Base-by-base conservation (phyloP, 2,797 vertebrate species). In the Pyrocephalus nanus region DNA sequence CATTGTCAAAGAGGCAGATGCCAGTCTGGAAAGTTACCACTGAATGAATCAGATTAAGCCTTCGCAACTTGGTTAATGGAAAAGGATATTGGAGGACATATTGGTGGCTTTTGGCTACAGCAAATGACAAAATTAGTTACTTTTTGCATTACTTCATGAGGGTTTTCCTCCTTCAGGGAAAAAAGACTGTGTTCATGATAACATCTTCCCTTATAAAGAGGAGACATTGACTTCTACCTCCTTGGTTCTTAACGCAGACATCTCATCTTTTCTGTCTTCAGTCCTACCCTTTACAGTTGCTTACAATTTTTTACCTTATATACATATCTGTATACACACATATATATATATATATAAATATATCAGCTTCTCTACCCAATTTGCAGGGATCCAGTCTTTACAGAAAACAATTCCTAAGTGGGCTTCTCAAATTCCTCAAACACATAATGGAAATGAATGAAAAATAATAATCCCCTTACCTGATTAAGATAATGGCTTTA, bases 241-340 rank as follows among this genome's bases (percentile, higher is more conserved):
- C 43, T 77, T 17, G 29, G 1, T 45, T 70, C 45, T 45, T 70
- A 43, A 25, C 26, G 67, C 27, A 1, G 0, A 1, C 6, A 45
- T 48, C 6, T 75, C 15, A 15, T 71, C 7, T 88, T 80, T 83
- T 55, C 25, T 88, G 9, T 70, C 75, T 65, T 58, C 51, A 67
- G 2, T 69, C 22, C 21, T 75, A 26, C 17, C 7, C 6, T 88
- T 79, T 43, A 29, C 6, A 34, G 1, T 66, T 50, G 26, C 19
- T n/a, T 47, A 55, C 21, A 47, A 7, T 74, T 51, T 38, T 25
- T 50, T 15, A 4, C 20, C 29, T 45, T 69, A 25, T 20, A 36
- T 16, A 16, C n/a, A 36, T 20, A 14, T 38, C 2, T 61, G 2
- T 57, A n/a, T 21, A n/a, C 26, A 51, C 3, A 10, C 1, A 29